These are phyloP conservation scores for Euzetes globulus DNA, from an alignment of 2,888 invertebrate species.

Conservation along the genomic window DNA sequence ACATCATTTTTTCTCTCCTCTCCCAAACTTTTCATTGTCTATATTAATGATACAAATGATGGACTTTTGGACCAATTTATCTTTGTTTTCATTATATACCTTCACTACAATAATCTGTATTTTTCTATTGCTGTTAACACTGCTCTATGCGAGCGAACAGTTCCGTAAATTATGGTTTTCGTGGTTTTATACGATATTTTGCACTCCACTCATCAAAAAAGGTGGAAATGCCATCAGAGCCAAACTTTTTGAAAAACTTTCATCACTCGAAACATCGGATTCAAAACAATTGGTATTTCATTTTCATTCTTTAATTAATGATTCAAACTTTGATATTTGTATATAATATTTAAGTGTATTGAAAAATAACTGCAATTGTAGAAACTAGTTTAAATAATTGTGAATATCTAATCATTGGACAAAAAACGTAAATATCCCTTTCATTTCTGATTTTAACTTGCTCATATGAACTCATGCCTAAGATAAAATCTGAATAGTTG, in stretches of 20 bases:
- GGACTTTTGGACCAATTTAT: slow-evolving; percentile 11
- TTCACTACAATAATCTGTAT: slow-evolving; percentile 6
- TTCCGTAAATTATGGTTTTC: slow-evolving; percentile 27
- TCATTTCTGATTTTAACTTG: too few relatives aligned
- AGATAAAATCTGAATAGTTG: too few relatives aligned
- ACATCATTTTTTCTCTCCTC: not conserved
- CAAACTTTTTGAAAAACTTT: slow-evolving; percentile 26
- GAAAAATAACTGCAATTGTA: too few relatives aligned
- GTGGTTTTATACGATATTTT: slow-evolving; percentile 25
- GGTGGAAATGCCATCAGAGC: slow-evolving; percentile 18
- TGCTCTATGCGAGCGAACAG: slow-evolving; percentile 11
- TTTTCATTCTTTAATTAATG: too few relatives aligned
- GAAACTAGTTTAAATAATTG: too few relatives aligned
- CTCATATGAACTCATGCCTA: too few relatives aligned
- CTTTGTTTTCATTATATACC: not conserved
- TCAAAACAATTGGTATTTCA: slow-evolving; percentile 22
- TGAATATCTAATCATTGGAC: too few relatives aligned
- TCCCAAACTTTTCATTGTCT: not conserved
- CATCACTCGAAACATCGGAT: not conserved
- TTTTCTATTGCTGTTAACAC: slow-evolving; percentile 13
- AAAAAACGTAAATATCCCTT: too few relatives aligned
- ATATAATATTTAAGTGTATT: too few relatives aligned
- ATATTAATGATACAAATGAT: not conserved
- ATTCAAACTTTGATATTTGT: too few relatives aligned
- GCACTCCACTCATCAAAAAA: slow-evolving; percentile 16